phyloP scores from a whole-genome alignment of 2,888 invertebrate genomes.

The Mesorhabditis belari region DNA sequence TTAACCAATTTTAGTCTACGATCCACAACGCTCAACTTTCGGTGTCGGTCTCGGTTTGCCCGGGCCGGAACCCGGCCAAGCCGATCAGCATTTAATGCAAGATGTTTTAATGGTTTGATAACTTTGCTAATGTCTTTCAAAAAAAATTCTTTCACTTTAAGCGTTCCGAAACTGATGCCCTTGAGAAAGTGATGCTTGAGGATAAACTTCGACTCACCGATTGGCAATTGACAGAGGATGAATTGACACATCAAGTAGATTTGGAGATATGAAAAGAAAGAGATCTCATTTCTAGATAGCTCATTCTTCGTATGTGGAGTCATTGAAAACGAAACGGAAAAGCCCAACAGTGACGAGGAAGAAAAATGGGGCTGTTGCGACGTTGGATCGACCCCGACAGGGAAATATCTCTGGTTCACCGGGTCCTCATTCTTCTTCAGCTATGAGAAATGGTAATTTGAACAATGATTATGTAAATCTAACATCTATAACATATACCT shows the following conservation, averaged over 20 bases:
- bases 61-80: slow-evolving; percentile 34
- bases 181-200: slow-evolving; percentile 66
- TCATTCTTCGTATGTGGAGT: neutral
- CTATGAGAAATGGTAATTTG: too few species aligned
- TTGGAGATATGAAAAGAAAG: slow-evolving; percentile 7
- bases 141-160: neutral
- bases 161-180: slow-evolving; percentile 2
- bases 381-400: neutral
- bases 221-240: slow-evolving; percentile 83
- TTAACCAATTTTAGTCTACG: slow-evolving; percentile 62
- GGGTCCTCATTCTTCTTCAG: neutral
- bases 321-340: neutral
- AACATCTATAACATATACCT: too few species aligned
- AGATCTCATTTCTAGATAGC: neutral
- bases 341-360: too few species aligned
- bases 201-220: slow-evolving; percentile 81
- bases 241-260: slow-evolving; percentile 60
- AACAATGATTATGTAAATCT: too few species aligned
- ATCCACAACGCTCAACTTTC: slow-evolving; percentile 71
- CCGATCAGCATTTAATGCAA: slow-evolving; percentile 37
- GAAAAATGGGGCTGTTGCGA: too few species aligned
- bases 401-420: neutral
- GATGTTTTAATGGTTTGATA: slow-evolving; percentile 57
- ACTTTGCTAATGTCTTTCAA: slow-evolving; percentile 77
- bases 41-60: slow-evolving; percentile 79